Conservation (phyloP, 2,888 invertebrate genomes). For the Ceratothoa steindachneri region DNA sequence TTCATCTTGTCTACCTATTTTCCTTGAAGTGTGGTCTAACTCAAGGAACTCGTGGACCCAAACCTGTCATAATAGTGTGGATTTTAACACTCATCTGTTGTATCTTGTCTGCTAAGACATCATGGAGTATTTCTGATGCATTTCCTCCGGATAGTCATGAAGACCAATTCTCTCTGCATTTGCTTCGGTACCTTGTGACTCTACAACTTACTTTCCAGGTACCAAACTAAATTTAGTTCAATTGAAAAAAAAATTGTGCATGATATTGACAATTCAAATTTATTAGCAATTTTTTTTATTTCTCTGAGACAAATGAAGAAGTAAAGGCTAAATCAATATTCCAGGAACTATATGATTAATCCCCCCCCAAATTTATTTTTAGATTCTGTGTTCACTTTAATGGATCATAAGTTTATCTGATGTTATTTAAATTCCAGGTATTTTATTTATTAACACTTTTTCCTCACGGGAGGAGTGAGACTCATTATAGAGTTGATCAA, state of each 20-base stretch:
- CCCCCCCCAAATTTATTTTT: too few species aligned
- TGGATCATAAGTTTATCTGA: too few species aligned
- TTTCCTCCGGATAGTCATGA: neutral
- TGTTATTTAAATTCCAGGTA: slow-evolving; percentile 14
- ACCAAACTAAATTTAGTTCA: neutral
- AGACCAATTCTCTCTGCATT: neutral
- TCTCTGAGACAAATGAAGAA: too few species aligned
- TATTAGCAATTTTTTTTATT: too few species aligned
- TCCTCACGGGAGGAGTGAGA: slow-evolving; percentile 28
- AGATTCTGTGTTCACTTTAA: too few species aligned
- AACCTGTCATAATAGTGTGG: slow-evolving; percentile 23
- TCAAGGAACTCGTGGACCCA: slow-evolving; percentile 28
- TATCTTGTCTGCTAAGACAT: slow-evolving; percentile 23
- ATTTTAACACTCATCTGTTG: slow-evolving; percentile 19
- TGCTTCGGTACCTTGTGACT: slow-evolving; percentile 8
- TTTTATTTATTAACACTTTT: slow-evolving; percentile 30
- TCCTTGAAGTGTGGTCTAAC: slow-evolving; percentile 19
- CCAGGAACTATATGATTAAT: too few species aligned
- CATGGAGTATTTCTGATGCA: slow-evolving; percentile 13
- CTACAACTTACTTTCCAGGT: slow-evolving; percentile 19
- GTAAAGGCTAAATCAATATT: too few species aligned
- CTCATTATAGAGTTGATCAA: slow-evolving; percentile 18
- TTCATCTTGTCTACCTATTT: slow-evolving; percentile 35
- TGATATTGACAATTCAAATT: too few species aligned
- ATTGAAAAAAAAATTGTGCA: neutral